Conservation (phyloP, 2,888 invertebrate species). For the Stegana nigrithorax region DNA sequence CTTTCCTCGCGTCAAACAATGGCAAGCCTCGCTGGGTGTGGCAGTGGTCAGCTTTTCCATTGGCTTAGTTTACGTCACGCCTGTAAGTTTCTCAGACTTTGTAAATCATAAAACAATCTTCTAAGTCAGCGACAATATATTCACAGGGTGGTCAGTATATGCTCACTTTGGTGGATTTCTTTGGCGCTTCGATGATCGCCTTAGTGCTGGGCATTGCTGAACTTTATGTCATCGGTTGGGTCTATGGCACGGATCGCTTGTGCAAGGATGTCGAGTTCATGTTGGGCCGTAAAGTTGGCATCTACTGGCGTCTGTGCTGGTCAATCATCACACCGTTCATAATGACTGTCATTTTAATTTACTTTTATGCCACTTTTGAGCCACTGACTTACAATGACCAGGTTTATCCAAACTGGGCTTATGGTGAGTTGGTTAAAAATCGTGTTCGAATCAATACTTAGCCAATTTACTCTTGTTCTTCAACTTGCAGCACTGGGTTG, state of each 20-base stretch:
- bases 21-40: constrained; percentile 71
- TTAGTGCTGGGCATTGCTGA: constrained; percentile 76
- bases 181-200: constrained; percentile 81
- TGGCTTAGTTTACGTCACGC: constrained; percentile 75
- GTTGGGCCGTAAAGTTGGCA: constrained; percentile 76
- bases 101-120: no score
- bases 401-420: constrained; percentile 73
- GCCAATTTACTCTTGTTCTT: no score
- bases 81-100: constrained; percentile 69
- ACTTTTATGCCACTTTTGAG: constrained; percentile 75
- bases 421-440: constrained; percentile 69
- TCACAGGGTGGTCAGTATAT: constrained; percentile 80
- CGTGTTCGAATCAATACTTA: no score
- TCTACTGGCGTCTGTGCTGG: constrained; percentile 88
- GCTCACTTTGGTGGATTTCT: constrained; percentile 78
- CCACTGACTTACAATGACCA: constrained; percentile 74
- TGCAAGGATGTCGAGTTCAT: constrained; percentile 84
- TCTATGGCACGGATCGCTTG: constrained; percentile 78
- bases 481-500: constrained; percentile 68
- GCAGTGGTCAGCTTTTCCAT: constrained; percentile 71
- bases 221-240: constrained; percentile 78
- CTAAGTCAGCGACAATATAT: no score
- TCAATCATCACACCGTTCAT: constrained; percentile 78
- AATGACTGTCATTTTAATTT: constrained; percentile 78
- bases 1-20: constrained; percentile 68